Conservation (phyloP, 2,113 vertebrate genomes). For the Cebus imitator region DNA sequence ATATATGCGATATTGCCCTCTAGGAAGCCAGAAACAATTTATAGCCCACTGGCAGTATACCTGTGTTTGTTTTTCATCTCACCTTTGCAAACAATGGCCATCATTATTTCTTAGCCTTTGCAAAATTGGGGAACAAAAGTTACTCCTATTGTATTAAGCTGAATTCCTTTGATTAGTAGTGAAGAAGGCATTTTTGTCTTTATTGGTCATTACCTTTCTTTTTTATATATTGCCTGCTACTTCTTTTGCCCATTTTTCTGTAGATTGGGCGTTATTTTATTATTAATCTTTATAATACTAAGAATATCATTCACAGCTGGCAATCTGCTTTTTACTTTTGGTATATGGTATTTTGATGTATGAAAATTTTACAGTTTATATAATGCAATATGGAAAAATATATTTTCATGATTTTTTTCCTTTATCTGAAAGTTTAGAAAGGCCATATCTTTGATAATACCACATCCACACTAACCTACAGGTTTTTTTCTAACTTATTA, state of each 20-base stretch:
- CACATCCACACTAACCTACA: background rate
- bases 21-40: constrained; percentile 13
- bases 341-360: background rate
- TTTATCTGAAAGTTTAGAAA: background rate
- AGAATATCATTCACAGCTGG: background rate
- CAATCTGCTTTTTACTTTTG: background rate
- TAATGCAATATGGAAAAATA: background rate
- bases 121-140: background rate
- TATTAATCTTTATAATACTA: background rate
- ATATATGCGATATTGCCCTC: background rate
- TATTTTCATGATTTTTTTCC: background rate
- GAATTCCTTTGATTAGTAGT: background rate
- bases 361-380: background rate
- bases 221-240: background rate
- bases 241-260: constrained; percentile 6
- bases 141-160: background rate
- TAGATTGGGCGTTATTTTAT: background rate
- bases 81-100: background rate
- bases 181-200: background rate
- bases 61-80: background rate
- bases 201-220: background rate
- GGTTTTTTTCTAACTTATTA: background rate
- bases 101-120: background rate
- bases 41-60: background rate
- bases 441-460: background rate